Evolutionary conservation across 2,797 vertebrate genomes (phyloP), one percentile per base, ranked within the genome.

Genomic region (Sebastes itinus): DNA sequence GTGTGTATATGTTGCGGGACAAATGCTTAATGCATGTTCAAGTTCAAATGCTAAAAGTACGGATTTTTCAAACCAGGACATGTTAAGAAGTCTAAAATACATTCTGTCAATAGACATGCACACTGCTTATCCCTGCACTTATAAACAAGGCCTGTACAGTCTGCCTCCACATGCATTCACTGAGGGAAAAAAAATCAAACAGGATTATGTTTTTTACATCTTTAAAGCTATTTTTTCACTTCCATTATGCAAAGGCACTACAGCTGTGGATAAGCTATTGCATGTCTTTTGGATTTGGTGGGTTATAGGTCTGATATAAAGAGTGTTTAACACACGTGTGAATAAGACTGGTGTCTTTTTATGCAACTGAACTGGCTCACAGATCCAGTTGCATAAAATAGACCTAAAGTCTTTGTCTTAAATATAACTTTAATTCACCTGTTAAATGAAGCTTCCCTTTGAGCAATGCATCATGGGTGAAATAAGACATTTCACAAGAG

Each of bases 11-110:
- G 52, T 84, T 65, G 68, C 69, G 12, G 75, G 85, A 82, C 88
- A 92, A 81, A 88, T 1, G 69, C 72, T 91, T 89, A 90, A 90
- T 85, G 84, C 82, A 82, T 22, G 46, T 49, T 49, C 80, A 89
- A 62, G 75, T 87, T 85, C 80, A 88, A 91, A 87, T 85, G 86
- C 73, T 78, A 87, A 88, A 88, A 92, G 86, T 91, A 23, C 62
- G 78, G 88, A 89, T 92, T 83, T 74, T 60, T 20, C 77, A 80
- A 77, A 69, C 38, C 60, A 72, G 42, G 16, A 42, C 30, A 49
- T 33, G 74, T 55, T 46, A n/a, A 67, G 65, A 72, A 56, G 33
- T 28, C 54, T 52, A 65, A 52, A 66, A 33, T 38, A 38, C 32
- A 76, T 68, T 78, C 71, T 72, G 77, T 81, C 84, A 82, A 42